Evolutionary conservation across 1,140 invertebrate genomes (phyloP).

Genomic region (Drosophila melanica): DNA sequence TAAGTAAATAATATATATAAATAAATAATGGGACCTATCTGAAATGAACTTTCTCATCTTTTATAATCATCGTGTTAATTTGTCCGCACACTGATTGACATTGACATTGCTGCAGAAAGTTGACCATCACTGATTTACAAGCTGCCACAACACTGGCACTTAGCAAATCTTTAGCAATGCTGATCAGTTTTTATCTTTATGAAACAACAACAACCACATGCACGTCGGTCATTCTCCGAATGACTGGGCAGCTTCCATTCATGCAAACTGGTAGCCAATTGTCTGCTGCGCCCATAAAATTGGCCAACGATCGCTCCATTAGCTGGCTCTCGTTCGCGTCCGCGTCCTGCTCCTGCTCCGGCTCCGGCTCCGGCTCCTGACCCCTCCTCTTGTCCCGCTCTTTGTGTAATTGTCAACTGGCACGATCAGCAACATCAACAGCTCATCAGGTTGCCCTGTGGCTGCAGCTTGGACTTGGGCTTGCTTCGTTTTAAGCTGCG

Average conservation of each 20-base stretch:
- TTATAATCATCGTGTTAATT: conserved; percentile 40
- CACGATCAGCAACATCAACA: conserved; percentile 77
- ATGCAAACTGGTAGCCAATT: conserved; percentile 75
- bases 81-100: conserved; percentile 31
- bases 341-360: neutral
- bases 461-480: conserved; percentile 7
- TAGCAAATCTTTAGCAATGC: conserved; percentile 60
- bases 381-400: neutral
- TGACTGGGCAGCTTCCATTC: conserved; percentile 61
- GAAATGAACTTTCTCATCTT: conserved; percentile 26
- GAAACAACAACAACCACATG: conserved; percentile 16
- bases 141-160: conserved; percentile 67
- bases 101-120: conserved; percentile 29
- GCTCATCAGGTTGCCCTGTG: conserved; percentile 65
- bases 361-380: conserved; percentile 7
- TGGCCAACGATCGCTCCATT: conserved; percentile 77
- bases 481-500: conserved; percentile 9
- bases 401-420: conserved; percentile 81
- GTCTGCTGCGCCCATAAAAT: conserved; percentile 66
- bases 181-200: conserved; percentile 58
- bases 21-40: too few relatives aligned
- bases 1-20: too few relatives aligned
- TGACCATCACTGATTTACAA: conserved; percentile 69
- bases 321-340: conserved; percentile 31
- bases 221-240: conserved; percentile 20